Percentiles rank a stretch among this genome's conserved stretches.
Conservation (phyloP, 2,888 invertebrate species). For the Urechis unicinctus region DNA sequence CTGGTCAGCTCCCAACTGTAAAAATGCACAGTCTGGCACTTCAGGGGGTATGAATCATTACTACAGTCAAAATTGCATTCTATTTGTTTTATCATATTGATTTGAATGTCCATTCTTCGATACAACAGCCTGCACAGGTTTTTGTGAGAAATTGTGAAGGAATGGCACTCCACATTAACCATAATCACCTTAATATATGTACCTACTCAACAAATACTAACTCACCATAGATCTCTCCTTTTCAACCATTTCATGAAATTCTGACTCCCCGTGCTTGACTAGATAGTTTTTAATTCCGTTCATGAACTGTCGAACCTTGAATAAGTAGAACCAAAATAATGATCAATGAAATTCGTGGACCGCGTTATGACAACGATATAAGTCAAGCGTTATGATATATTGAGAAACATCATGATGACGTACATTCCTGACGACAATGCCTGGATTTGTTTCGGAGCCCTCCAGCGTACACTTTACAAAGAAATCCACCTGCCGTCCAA, state of each 20-base stretch:
- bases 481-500: slow-evolving; percentile 86
- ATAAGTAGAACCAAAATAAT: not conserved
- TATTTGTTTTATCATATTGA: too few relatives aligned
- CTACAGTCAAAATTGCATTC: too few relatives aligned
- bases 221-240: slow-evolving; percentile 71
- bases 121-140: too few relatives aligned
- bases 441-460: slow-evolving; percentile 79
- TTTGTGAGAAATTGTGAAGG: too few relatives aligned
- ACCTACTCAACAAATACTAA: too few relatives aligned
- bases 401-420: slow-evolving; percentile 21
- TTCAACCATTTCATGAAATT: slow-evolving; percentile 85
- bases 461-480: slow-evolving; percentile 89
- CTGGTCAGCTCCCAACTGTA: slow-evolving; percentile 59
- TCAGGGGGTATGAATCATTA: too few relatives aligned
- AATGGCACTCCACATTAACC: too few relatives aligned
- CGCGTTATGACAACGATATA: too few relatives aligned
- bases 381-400: not conserved
- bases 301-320: slow-evolving; percentile 82
- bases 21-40: too few relatives aligned
- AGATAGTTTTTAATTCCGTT: slow-evolving; percentile 97
- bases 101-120: too few relatives aligned
- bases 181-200: too few relatives aligned
- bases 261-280: slow-evolving; percentile 82
- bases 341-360: too few relatives aligned
- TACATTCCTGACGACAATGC: slow-evolving; percentile 60